Base-by-base conservation (phyloP, 2,888 invertebrate genomes). In the Tubulanus polymorphus region DNA sequence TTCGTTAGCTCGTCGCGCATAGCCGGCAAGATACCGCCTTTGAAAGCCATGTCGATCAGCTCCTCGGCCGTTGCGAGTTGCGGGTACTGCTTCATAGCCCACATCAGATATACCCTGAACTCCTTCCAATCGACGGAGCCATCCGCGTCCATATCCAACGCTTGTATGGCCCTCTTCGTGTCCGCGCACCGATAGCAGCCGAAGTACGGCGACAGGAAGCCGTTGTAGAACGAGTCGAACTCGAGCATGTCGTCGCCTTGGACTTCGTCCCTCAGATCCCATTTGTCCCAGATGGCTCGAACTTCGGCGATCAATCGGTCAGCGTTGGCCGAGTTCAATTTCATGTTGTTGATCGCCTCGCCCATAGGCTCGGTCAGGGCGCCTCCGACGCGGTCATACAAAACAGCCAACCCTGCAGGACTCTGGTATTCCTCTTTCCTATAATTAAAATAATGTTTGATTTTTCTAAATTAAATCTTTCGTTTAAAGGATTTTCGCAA, bases 341-440 rank as follows among this genome's bases (percentile, higher is more conserved):
- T n/a, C 35, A 32, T n/a, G 10, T 32, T 32, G 10, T 32, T n/a
- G 35, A 32, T 32, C 10, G 35, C 35, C 10, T 32, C 35, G 10
- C 46, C 8, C 46, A 45, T 45, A 10, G 12, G 15, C 10, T 12
- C n/a, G 18, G 46, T 45, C 10, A 45, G 8, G 10, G 12, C 20
- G n/a, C 46, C 46, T 8, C 46, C 46, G 20, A 20, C 46, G 12
- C 46, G 46, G 20, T 45, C 46, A 18, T n/a, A 45, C n/a, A 45
- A 20, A 8, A 45, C 18, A 8, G 46, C 46, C 8, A 45, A 41
- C 10, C 35, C 35, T 32, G 41, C 20, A 3, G 41, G 20, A 15
- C 41, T 41, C 59, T 56, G 53, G 51, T 59, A 56, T 30, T 59
- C 35, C 35, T 32, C 35, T 32, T 45, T n/a, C 48, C 59, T 55